Conservation (phyloP, 2,797 vertebrate species). For the Arctocebus calabarensis region DNA sequence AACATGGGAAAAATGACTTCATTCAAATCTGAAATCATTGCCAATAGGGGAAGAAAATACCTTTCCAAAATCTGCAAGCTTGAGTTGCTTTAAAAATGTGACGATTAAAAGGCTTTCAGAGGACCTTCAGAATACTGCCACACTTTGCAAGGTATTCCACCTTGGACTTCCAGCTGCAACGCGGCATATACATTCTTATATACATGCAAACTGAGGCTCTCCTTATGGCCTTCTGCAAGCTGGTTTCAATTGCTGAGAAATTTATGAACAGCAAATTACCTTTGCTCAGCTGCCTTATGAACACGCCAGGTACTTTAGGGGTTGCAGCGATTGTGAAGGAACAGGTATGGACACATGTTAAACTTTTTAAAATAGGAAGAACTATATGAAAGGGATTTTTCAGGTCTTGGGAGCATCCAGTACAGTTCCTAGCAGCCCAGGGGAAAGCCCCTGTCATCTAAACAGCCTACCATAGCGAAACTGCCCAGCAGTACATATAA, state of each 20-base stretch:
- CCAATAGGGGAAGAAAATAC: constrained; percentile 32
- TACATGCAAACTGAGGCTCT: not conserved
- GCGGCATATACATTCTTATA: not conserved
- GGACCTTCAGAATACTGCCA: not conserved
- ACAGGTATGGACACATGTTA: constrained; percentile 2
- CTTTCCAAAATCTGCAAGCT: constrained; percentile 38
- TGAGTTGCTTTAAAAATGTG: not conserved
- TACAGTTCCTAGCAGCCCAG: constrained; percentile 63
- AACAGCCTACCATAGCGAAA: constrained; percentile 81
- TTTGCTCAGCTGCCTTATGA: constrained; percentile 34
- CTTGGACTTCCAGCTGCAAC: not conserved
- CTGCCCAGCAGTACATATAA: constrained; percentile 81
- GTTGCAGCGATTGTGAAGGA: not conserved
- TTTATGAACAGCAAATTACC: constrained; percentile 34
- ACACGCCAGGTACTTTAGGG: accelerated
- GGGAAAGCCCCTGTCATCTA: constrained; percentile 80
- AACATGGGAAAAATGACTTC: constrained; percentile 11
- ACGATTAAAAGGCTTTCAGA: not conserved
- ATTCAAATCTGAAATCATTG: constrained; percentile 32
- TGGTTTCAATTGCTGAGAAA: constrained; percentile 41
- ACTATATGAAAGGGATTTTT: constrained; percentile 69
- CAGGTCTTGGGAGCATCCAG: constrained; percentile 73
- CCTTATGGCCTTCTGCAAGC: constrained; percentile 53
- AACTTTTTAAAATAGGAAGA: constrained; percentile 33
- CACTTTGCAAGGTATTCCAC: not conserved